These are phyloP conservation scores for Drepanosiphum platanoidis DNA, from an alignment of 2,888 invertebrate species.

Conservation along the genomic window DNA sequence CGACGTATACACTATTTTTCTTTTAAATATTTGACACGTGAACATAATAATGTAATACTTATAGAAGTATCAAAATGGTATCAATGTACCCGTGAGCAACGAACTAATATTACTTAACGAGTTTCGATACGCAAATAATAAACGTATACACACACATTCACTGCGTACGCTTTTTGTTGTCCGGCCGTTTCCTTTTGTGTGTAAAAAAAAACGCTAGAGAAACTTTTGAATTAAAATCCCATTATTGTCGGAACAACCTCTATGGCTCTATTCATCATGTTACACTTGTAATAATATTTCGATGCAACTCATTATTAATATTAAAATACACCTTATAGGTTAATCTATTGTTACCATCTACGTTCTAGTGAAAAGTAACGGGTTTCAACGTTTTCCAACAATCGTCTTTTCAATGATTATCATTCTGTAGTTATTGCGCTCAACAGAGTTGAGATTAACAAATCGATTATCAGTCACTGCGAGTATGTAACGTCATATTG, in stretches of 20 bases:
- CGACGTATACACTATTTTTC: neutral
- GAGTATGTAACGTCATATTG: neutral
- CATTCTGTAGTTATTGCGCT: neutral
- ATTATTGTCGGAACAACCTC: slow-evolving; percentile 2
- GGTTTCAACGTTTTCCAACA: neutral
- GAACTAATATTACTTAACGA: no score
- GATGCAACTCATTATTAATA: neutral
- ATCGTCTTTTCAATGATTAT: neutral
- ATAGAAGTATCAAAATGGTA: no score
- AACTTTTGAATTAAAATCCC: neutral
- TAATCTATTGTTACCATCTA: neutral
- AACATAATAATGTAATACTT: no score
- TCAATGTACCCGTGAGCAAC: no score
- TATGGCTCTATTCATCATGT: neutral
- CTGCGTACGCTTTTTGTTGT: neutral
- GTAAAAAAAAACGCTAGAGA: neutral
- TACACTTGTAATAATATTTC: neutral
- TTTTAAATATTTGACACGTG: no score
- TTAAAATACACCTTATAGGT: neutral
- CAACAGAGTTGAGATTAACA: neutral
- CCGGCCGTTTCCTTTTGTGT: neutral
- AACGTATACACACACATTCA: no score
- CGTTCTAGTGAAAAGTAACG: neutral
- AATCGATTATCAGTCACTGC: neutral
- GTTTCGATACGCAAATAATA: neutral